Evolutionary conservation across 2,888 invertebrate species (phyloP).

Genomic region (Drosophila ezoana): DNA sequence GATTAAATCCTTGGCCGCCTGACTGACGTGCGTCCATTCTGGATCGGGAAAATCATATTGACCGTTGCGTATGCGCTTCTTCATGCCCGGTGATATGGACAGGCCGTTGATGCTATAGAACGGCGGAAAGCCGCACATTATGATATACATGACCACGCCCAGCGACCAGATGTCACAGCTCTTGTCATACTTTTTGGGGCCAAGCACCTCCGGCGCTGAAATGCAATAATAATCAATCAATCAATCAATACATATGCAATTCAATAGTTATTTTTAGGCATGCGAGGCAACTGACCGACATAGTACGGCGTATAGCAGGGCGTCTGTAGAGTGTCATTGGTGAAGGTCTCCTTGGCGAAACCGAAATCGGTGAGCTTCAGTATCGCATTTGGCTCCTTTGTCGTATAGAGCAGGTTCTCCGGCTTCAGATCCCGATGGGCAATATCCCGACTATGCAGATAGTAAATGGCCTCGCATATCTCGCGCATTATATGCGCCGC

Average conservation of each 20-base stretch:
- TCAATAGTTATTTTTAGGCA: background rate
- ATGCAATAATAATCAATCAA: background rate
- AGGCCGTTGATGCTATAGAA: slow-evolving; percentile 99
- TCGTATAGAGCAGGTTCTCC: slow-evolving; percentile 97
- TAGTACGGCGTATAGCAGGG: slow-evolving; percentile 99
- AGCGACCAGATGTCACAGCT: slow-evolving; percentile 99
- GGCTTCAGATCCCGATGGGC: slow-evolving; percentile 99
- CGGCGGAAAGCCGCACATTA: slow-evolving; percentile 99
- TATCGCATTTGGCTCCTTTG: slow-evolving; percentile 90
- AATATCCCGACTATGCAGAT: slow-evolving; percentile 96
- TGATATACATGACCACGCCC: slow-evolving; percentile 99
- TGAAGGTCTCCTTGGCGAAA: slow-evolving; percentile 97
- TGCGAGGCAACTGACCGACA: slow-evolving; percentile 89
- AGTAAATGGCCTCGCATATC: slow-evolving; percentile 97
- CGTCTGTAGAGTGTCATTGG: slow-evolving; percentile 96
- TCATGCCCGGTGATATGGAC: slow-evolving; percentile 99
- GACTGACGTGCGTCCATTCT: slow-evolving; percentile 97
- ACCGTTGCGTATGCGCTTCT: slow-evolving; percentile 93
- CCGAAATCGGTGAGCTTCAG: slow-evolving; percentile 99
- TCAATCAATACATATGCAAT: background rate
- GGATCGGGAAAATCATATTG: slow-evolving; percentile 99
- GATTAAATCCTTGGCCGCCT: slow-evolving; percentile 98
- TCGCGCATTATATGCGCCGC: slow-evolving; percentile 98
- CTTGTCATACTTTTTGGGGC: slow-evolving; percentile 99
- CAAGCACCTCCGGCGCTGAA: slow-evolving; percentile 90